These are phyloP conservation scores for Typhlomys cinereus DNA, from an alignment of 2,113 vertebrate species.

Conservation along the genomic window DNA sequence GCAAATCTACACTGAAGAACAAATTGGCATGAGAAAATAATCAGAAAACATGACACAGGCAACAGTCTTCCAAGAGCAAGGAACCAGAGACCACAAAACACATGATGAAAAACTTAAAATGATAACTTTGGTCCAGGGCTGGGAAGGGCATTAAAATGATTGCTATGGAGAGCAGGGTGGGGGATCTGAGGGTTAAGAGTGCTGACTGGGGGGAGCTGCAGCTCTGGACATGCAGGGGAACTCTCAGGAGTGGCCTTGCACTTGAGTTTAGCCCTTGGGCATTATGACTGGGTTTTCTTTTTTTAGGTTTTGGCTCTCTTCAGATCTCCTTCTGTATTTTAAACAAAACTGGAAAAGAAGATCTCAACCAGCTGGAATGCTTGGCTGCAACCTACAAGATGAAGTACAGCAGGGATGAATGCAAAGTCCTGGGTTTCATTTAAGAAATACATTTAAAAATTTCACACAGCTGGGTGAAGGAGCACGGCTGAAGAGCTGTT, in stretches of 20 bases:
- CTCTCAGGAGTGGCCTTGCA: fast-evolving
- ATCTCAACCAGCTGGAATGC: constrained; percentile 70
- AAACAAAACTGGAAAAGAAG: constrained; percentile 70
- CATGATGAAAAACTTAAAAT: not conserved
- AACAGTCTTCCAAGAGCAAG: not conserved
- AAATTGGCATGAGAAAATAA: not conserved
- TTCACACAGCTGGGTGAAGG: not conserved
- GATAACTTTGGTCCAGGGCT: not conserved
- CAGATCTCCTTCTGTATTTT: constrained; percentile 63
- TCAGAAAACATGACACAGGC: not conserved
- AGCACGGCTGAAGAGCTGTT: not conserved
- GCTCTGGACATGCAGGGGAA: not conserved
- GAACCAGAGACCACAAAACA: not conserved
- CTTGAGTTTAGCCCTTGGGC: not conserved
- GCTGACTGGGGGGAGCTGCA: not conserved
- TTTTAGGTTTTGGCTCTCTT: constrained; percentile 48
- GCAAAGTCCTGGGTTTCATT: constrained; percentile 59
- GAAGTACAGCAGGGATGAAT: constrained; percentile 50
- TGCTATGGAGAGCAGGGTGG: not conserved
- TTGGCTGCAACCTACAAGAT: constrained; percentile 62
- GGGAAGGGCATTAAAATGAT: not conserved
- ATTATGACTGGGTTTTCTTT: constrained; percentile 32
- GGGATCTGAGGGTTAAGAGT: not conserved
- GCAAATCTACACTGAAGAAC: constrained; percentile 18
- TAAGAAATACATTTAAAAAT: constrained; percentile 65